A percentile compares a stretch with the other conserved stretches of the same genome.
phyloP scores from a whole-genome alignment of 2,113 vertebrate genomes.

The Cyprinodon tularosa region DNA sequence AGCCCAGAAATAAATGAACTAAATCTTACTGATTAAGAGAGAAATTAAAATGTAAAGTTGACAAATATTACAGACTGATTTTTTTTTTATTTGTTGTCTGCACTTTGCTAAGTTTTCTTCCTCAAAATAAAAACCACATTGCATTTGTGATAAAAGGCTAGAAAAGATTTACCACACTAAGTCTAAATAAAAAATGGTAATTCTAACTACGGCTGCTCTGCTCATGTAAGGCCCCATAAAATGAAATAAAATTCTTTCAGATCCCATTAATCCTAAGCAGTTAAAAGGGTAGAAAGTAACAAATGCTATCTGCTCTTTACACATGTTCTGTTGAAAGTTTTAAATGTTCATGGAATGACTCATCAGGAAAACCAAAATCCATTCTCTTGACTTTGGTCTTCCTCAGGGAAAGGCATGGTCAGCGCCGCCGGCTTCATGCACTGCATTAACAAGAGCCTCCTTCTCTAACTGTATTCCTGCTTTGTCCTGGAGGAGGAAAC shows the following conservation, averaged over 20 bases:
- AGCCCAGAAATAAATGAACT: too few species aligned
- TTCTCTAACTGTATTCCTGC: slow-evolving; percentile 21
- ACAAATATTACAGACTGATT: too few species aligned
- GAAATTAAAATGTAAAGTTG: too few species aligned
- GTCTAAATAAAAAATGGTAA: slow-evolving; percentile 15
- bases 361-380: slow-evolving; percentile 13
- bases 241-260: slow-evolving; percentile 46
- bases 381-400: slow-evolving; percentile 26
- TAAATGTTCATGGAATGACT: slow-evolving; percentile 37
- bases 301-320: slow-evolving; percentile 1
- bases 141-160: background rate
- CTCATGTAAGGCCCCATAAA: slow-evolving; percentile 36
- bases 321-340: slow-evolving; percentile 30
- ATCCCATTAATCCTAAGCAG: slow-evolving; percentile 34
- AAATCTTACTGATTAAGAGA: too few species aligned
- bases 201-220: slow-evolving; percentile 25
- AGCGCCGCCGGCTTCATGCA: slow-evolving; percentile 21
- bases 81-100: too few species aligned
- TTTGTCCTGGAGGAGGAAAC: slow-evolving; percentile 13
- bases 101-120: too few species aligned
- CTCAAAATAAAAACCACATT: background rate
- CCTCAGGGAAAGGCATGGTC: slow-evolving; percentile 12
- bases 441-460: slow-evolving; percentile 27
- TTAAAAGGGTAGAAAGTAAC: slow-evolving; percentile 8
- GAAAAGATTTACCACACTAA: slow-evolving; percentile 4